Conservation (phyloP, 2,797 vertebrate species). For the Pseudochaenichthys georgianus region DNA sequence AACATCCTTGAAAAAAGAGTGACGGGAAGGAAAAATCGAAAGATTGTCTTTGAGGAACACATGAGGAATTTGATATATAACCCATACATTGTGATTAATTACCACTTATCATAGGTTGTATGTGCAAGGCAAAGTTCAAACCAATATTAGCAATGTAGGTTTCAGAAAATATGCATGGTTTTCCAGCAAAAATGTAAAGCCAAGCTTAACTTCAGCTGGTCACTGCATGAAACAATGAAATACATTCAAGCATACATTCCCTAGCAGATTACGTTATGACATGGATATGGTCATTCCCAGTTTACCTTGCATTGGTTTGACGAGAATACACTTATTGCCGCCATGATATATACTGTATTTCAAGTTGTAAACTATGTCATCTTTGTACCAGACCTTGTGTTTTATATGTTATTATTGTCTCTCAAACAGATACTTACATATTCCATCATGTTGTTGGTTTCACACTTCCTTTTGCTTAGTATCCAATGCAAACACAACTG, state of each 20-base stretch:
- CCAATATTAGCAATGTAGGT: no score
- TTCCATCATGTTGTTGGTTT: conserved; percentile 99
- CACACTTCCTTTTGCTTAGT: conserved; percentile 99
- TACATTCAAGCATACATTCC: not conserved
- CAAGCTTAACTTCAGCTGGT: not conserved
- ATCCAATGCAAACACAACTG: conserved; percentile 99
- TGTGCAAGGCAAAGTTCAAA: not conserved
- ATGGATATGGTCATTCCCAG: not conserved
- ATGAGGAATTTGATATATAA: not conserved
- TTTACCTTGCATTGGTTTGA: not conserved
- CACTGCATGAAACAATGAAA: not conserved
- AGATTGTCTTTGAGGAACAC: no score
- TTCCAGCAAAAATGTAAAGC: no score
- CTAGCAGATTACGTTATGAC: not conserved
- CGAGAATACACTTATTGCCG: not conserved
- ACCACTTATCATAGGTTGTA: not conserved
- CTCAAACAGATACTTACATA: conserved; percentile 92
- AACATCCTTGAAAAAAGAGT: no score
- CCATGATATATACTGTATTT: not conserved
- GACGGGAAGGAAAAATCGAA: no score
- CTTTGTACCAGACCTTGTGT: no score
- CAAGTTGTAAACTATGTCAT: not conserved
- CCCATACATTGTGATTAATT: not conserved
- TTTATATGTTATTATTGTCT: not conserved
- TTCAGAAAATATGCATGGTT: no score